Percentiles rank a stretch among this genome's conserved stretches.
Evolutionary conservation across 2,113 vertebrate genomes (phyloP).

Genomic region (Tricholaema leucomelas): DNA sequence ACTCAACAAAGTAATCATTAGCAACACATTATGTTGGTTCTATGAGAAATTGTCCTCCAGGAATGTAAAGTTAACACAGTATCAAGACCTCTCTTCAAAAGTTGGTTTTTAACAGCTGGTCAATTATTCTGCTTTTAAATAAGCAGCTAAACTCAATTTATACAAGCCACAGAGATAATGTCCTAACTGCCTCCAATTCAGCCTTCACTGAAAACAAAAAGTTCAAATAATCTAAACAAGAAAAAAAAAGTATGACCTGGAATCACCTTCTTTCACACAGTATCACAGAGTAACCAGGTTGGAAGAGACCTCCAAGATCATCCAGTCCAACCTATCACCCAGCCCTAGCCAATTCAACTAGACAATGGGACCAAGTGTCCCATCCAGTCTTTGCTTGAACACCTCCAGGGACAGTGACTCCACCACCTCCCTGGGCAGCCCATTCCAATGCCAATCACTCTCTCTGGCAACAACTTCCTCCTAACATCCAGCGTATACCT

Average conservation of each 20-base stretch:
- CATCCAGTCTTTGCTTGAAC: no score
- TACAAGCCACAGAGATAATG: not conserved
- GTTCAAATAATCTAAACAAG: not conserved
- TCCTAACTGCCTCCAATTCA: not conserved
- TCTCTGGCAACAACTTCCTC: no score
- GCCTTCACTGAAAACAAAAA: slow-evolving; percentile 30
- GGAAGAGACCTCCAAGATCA: no score
- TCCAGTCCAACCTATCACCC: no score
- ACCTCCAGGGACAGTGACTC: no score
- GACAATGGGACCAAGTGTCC: no score
- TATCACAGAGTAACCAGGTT: no score
- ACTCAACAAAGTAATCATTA: not conserved
- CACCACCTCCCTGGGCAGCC: no score
- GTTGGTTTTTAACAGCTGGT: slow-evolving; percentile 27
- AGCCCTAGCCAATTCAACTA: no score
- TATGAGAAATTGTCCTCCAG: slow-evolving; percentile 32
- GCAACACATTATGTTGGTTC: slow-evolving; percentile 8
- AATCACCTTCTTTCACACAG: not conserved
- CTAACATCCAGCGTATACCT: no score
- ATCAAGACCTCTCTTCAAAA: slow-evolving; percentile 32
- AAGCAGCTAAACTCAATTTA: slow-evolving; percentile 4
- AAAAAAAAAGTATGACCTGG: not conserved
- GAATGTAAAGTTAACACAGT: slow-evolving; percentile 24
- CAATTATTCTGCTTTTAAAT: slow-evolving; percentile 20
- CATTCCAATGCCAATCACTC: no score